Evolutionary conservation across 2,888 invertebrate genomes (phyloP).

Genomic region (Drosophila putrida): DNA sequence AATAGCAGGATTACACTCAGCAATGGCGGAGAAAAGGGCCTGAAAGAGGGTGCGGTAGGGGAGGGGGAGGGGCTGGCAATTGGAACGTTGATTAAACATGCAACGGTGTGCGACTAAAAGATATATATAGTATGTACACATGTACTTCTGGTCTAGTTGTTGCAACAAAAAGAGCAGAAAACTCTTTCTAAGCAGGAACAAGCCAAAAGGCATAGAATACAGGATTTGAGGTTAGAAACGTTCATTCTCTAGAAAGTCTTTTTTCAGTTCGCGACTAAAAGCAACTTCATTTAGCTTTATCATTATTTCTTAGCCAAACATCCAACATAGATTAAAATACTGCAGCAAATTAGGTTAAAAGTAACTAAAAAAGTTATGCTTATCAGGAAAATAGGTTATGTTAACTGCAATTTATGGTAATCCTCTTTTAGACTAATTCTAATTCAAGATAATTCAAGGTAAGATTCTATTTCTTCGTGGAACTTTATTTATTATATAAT

Average conservation of each 20-base stretch:
- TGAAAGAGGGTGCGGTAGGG: neutral
- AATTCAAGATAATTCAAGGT: no score
- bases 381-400: no score
- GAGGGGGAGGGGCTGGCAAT: slow-evolving; percentile 25
- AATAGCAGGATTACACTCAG: slow-evolving; percentile 21
- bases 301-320: neutral
- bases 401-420: no score
- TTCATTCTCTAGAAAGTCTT: neutral
- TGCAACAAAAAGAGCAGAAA: slow-evolving; percentile 14
- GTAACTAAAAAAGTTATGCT: neutral
- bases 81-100: slow-evolving; percentile 59
- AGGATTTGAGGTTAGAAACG: slow-evolving; percentile 26
- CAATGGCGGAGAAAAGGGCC: neutral
- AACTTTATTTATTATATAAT: no score
- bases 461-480: no score
- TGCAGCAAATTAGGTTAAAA: neutral
- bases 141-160: slow-evolving; percentile 41
- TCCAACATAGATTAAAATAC: neutral
- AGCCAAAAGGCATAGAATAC: slow-evolving; percentile 9
- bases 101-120: slow-evolving; percentile 35
- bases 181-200: slow-evolving; percentile 8
- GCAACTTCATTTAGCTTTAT: neutral
- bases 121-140: neutral
- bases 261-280: neutral
- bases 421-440: no score